Evolutionary conservation across 2,797 vertebrate genomes (phyloP).

Genomic region (Gymnodraco acuticeps): DNA sequence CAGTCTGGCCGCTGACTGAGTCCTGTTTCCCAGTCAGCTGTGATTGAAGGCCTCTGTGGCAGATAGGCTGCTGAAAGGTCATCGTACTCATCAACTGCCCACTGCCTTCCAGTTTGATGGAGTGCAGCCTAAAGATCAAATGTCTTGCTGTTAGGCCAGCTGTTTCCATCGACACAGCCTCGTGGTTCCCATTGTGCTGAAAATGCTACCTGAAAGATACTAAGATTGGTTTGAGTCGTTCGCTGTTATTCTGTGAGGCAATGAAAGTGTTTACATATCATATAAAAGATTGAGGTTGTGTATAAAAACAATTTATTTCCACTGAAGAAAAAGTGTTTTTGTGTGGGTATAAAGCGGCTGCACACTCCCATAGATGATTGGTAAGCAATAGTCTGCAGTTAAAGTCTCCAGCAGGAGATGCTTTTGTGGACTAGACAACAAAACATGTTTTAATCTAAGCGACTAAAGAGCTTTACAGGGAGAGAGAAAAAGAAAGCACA

Average conservation of each 20-base stretch:
- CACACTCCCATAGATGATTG: conserved; percentile 1
- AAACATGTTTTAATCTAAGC: conserved; percentile 60
- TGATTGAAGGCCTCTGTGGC: conserved; percentile 70
- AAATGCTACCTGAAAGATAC: conserved; percentile 39
- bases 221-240: conserved; percentile 27
- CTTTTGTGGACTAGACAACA: conserved; percentile 40
- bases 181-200: conserved; percentile 11
- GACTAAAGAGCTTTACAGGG: conserved; percentile 41
- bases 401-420: conserved; percentile 25
- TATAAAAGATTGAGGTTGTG: conserved; percentile 20
- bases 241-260: conserved; percentile 19
- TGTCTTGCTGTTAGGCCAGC: conserved; percentile 55
- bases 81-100: conserved; percentile 74
- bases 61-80: conserved; percentile 73
- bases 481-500: conserved; percentile 9
- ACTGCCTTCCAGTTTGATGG: conserved; percentile 67
- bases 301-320: conserved; percentile 21
- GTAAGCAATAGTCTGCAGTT: conserved; percentile 41
- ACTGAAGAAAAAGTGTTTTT: conserved; percentile 20
- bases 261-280: conserved; percentile 29
- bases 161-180: conserved; percentile 39
- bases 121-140: conserved; percentile 74
- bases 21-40: conserved; percentile 56
- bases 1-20: conserved; percentile 53
- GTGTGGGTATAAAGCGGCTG: conserved; percentile 12